Percentiles rank a stretch among this genome's conserved stretches.
Evolutionary conservation across 2,113 vertebrate genomes (phyloP).

Genomic region (Oenanthe oenanthe): DNA sequence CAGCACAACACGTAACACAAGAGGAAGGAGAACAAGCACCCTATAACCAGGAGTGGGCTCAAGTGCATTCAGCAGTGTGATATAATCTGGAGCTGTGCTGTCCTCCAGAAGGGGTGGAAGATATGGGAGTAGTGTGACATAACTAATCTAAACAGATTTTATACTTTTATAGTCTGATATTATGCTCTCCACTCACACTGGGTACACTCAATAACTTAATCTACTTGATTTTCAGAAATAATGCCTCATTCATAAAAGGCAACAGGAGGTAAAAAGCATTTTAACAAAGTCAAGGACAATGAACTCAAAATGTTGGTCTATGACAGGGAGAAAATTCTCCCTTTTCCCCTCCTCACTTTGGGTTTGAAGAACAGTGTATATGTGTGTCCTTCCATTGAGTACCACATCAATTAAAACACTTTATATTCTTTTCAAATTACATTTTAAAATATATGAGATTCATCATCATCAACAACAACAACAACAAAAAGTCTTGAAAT

Average conservation of each 20-base stretch:
- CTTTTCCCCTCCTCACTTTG: background rate
- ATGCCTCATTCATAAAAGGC: background rate
- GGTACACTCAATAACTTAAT: background rate
- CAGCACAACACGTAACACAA: background rate
- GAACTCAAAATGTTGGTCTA: background rate
- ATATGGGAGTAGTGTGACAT: background rate
- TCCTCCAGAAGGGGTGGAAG: background rate
- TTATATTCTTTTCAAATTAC: background rate
- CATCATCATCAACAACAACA: background rate
- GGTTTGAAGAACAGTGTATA: background rate
- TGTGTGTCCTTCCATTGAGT: background rate
- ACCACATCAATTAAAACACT: background rate
- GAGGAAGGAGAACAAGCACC: background rate
- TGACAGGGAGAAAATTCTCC: background rate
- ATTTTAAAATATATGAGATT: background rate
- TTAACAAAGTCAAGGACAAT: conserved; percentile 31
- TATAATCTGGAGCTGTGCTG: background rate
- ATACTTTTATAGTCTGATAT: conserved; percentile 26
- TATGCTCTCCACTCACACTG: background rate
- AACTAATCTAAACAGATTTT: conserved; percentile 13
- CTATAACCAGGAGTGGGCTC: background rate
- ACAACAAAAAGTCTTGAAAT: background rate
- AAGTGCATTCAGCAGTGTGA: background rate
- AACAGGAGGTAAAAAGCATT: conserved; percentile 9
- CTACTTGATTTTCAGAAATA: conserved; percentile 28